These are phyloP conservation scores for Sclerodermus sp. DNA, from an alignment of 2,888 invertebrate species.

Conservation along the genomic window DNA sequence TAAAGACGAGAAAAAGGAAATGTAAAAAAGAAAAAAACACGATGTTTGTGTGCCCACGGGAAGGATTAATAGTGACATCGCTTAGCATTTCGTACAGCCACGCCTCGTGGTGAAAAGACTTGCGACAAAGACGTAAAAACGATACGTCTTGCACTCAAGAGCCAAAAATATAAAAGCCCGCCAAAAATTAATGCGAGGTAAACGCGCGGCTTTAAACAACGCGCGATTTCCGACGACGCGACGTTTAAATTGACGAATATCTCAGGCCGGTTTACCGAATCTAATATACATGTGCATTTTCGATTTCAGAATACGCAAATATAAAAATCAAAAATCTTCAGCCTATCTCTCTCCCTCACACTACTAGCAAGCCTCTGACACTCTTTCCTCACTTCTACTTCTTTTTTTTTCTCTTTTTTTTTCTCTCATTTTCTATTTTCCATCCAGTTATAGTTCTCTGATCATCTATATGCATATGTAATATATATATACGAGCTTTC, in stretches of 20 bases:
- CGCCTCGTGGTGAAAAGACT: slow-evolving; percentile 29
- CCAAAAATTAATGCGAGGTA: slow-evolving; percentile 47
- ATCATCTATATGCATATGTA: slow-evolving; percentile 6
- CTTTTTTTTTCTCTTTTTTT: slow-evolving; percentile 15
- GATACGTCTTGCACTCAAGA: slow-evolving; percentile 37
- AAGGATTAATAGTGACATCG: slow-evolving; percentile 4
- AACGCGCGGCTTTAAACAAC: slow-evolving; percentile 38
- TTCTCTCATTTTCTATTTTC: slow-evolving; percentile 10
- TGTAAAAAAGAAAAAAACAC: too few species aligned
- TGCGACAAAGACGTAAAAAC: slow-evolving; percentile 30
- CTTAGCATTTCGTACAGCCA: slow-evolving; percentile 25
- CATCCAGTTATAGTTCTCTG: too few species aligned
- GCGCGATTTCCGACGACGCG: slow-evolving; percentile 40
- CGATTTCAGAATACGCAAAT: slow-evolving; percentile 46
- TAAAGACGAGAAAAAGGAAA: background rate
- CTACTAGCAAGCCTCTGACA: background rate
- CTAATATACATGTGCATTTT: slow-evolving; percentile 32
- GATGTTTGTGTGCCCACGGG: too few species aligned
- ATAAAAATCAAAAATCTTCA: slow-evolving; percentile 28
- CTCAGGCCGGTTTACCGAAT: slow-evolving; percentile 18
- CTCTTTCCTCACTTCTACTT: slow-evolving; percentile 21
- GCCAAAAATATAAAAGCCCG: slow-evolving; percentile 59
- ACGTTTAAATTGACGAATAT: slow-evolving; percentile 17
- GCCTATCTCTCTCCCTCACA: slow-evolving; percentile 19
- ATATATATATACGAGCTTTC: slow-evolving; percentile 12